These are phyloP conservation scores for Cyclura pinguis DNA, from an alignment of 2,797 vertebrate genomes.

Conservation along the genomic window DNA sequence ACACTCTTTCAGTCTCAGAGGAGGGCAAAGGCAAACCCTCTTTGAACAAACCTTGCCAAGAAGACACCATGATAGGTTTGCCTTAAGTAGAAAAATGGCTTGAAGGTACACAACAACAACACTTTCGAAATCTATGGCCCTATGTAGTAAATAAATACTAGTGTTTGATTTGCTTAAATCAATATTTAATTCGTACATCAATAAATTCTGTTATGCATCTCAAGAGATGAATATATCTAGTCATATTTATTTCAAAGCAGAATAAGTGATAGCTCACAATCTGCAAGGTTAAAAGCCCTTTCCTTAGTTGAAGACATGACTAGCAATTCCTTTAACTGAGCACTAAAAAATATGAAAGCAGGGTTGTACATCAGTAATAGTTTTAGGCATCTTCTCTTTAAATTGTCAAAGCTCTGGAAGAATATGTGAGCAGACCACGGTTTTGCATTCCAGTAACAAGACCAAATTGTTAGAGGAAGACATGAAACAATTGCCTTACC, in stretches of 20 bases:
- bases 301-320: conserved; percentile 7
- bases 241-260: neutral
- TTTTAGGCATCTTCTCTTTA: neutral
- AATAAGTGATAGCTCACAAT: conserved; percentile 6
- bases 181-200: conserved; percentile 47
- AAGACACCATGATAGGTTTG: too few species aligned
- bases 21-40: too few species aligned
- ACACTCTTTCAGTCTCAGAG: too few species aligned
- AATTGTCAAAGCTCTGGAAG: neutral
- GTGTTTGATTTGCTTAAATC: conserved; percentile 1
- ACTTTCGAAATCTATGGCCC: neutral
- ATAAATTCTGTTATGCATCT: conserved; percentile 32
- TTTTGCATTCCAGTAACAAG: neutral
- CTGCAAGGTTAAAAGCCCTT: neutral
- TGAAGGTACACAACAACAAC: neutral
- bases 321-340: neutral
- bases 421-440: neutral
- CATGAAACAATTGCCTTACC: too few species aligned
- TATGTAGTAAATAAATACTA: conserved; percentile 21
- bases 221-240: conserved; percentile 23
- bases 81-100: too few species aligned
- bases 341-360: neutral
- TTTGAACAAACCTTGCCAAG: too few species aligned
- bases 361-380: neutral
- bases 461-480: neutral